phyloP scores from a whole-genome alignment of 2,113 vertebrate species.

The Gadus macrocephalus region DNA sequence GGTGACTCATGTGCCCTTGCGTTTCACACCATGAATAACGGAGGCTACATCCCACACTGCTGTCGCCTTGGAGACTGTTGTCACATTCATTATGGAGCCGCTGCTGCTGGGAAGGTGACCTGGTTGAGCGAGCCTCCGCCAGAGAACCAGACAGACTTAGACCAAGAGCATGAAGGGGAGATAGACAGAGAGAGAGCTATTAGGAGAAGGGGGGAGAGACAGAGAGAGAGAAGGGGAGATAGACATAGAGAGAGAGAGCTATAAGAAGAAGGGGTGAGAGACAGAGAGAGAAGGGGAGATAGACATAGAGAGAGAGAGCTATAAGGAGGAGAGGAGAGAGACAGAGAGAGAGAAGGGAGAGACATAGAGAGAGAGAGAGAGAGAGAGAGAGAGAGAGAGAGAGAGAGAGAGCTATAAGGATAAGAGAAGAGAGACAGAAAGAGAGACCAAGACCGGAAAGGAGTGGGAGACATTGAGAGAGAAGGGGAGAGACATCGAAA shows the following conservation, averaged over 20 bases:
- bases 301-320: no score
- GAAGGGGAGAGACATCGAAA: no score
- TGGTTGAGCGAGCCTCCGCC: constrained; percentile 7
- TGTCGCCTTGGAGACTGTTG: neutral
- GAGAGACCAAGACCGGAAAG: no score
- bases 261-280: no score
- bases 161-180: neutral
- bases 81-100: neutral
- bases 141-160: constrained; percentile 8
- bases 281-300: no score
- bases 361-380: no score
- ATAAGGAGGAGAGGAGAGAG: no score
- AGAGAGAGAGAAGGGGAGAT: neutral
- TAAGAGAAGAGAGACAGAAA: no score
- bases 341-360: no score
- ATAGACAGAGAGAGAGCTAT: neutral
- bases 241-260: neutral
- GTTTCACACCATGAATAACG: neutral
- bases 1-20: neutral
- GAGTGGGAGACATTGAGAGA: no score
- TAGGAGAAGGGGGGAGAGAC: neutral
- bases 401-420: no score
- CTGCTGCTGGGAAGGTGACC: neutral
- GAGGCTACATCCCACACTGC: neutral
- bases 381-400: no score